A percentile compares a stretch with the other conserved stretches of the same genome.
These are phyloP conservation scores for Oryzias melastigma DNA, from an alignment of 2,113 vertebrate genomes.

Conservation along the genomic window DNA sequence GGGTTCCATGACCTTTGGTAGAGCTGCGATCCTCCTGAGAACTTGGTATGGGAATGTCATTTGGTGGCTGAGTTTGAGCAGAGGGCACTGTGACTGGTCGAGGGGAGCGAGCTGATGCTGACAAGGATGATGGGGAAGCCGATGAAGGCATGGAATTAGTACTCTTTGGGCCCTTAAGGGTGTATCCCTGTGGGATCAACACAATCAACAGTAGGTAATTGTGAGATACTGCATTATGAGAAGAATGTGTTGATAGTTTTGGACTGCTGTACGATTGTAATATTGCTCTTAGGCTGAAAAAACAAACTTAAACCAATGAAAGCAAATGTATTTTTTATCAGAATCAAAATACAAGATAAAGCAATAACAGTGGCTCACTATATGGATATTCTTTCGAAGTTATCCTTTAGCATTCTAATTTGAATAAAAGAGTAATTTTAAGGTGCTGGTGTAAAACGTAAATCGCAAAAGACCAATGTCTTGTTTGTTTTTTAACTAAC, in stretches of 20 bases:
- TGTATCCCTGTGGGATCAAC: conserved; percentile 76
- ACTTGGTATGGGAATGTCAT: conserved; percentile 37
- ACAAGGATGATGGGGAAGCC: conserved; percentile 49
- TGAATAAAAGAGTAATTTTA: no score
- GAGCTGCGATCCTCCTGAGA: conserved; percentile 48
- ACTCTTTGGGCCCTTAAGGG: conserved; percentile 76
- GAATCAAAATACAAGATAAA: no score
- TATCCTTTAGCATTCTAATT: no score
- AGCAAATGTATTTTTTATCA: no score
- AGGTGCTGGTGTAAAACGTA: no score
- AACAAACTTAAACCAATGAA: no score
- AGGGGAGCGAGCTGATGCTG: conserved; percentile 75
- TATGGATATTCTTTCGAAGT: no score
- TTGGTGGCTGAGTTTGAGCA: conserved; percentile 74
- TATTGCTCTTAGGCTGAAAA: no score
- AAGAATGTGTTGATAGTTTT: not conserved
- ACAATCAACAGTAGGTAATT: not conserved
- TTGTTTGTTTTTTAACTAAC: no score
- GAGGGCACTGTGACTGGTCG: conserved; percentile 89
- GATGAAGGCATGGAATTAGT: conserved; percentile 40
- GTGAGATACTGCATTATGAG: not conserved
- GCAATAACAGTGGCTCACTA: no score
- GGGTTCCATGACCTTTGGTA: conserved; percentile 53
- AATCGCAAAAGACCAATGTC: no score
- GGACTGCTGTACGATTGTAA: no score